Conservation (phyloP, 2,797 vertebrate genomes). For the Steatocranus sp. region DNA sequence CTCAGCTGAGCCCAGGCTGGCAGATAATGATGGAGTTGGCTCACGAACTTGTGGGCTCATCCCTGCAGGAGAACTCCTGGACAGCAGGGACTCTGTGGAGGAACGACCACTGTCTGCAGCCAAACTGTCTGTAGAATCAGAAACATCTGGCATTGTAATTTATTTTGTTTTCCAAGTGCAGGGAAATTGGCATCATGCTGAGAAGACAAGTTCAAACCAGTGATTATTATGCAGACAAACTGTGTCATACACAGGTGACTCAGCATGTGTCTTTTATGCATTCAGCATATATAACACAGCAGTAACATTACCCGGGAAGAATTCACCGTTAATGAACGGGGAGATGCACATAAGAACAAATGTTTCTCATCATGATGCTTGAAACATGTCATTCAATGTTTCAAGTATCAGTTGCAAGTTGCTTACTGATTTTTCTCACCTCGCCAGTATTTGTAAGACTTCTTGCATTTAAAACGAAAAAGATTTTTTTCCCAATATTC, state of each 20-base stretch:
- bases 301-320: background rate
- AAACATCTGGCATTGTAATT: slow-evolving; percentile 13
- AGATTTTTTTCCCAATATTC: rapidly evolving
- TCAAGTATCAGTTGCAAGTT: background rate
- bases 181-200: background rate
- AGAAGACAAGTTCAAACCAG: background rate
- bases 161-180: background rate
- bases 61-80: slow-evolving; percentile 90
- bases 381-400: background rate
- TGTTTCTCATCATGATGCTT: background rate
- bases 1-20: slow-evolving; percentile 79
- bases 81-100: slow-evolving; percentile 79
- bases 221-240: background rate
- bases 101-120: slow-evolving; percentile 73
- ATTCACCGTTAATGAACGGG: background rate
- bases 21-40: slow-evolving; percentile 75
- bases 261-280: background rate
- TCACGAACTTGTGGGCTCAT: slow-evolving; percentile 90
- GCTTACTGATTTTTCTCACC: background rate
- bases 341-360: background rate
- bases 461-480: background rate
- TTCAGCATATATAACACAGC: background rate
- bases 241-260: background rate
- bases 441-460: background rate
- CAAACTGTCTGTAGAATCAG: slow-evolving; percentile 63